phyloP scores from a whole-genome alignment of 2,888 invertebrate genomes.

The Chalcosyrphus nemorum region DNA sequence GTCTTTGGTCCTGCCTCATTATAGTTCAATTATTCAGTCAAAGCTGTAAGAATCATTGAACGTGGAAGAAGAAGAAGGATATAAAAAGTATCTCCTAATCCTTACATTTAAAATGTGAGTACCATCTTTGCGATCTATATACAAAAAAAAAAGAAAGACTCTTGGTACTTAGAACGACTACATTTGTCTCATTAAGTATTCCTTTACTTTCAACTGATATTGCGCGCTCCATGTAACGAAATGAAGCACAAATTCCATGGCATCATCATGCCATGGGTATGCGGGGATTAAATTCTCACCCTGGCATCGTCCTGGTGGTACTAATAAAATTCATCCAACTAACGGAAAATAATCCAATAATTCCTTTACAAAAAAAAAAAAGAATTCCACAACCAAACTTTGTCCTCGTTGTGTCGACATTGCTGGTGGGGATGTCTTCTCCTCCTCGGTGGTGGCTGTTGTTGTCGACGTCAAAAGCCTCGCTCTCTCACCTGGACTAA shows the following conservation, averaged over 20 bases:
- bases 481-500: background rate
- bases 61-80: too few species aligned
- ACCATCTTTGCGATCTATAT: too few species aligned
- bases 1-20: too few species aligned
- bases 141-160: background rate
- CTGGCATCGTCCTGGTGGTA: background rate
- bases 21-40: too few species aligned
- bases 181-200: background rate
- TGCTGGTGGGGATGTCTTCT: background rate
- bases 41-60: too few species aligned
- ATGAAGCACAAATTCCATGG: background rate
- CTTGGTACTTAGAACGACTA: background rate
- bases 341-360: slow-evolving; percentile 39
- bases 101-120: too few species aligned
- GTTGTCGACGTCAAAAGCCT: slow-evolving; percentile 4
- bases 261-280: background rate
- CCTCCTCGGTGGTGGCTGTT: background rate
- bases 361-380: slow-evolving; percentile 17
- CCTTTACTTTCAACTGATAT: background rate
- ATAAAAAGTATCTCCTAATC: too few species aligned
- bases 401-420: slow-evolving; percentile 19
- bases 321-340: slow-evolving; percentile 39
- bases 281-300: slow-evolving; percentile 18
- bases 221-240: background rate
- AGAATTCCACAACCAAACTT: slow-evolving; percentile 34